Base-by-base conservation (phyloP, 2,797 vertebrate genomes). In the Xenops minutus region DNA sequence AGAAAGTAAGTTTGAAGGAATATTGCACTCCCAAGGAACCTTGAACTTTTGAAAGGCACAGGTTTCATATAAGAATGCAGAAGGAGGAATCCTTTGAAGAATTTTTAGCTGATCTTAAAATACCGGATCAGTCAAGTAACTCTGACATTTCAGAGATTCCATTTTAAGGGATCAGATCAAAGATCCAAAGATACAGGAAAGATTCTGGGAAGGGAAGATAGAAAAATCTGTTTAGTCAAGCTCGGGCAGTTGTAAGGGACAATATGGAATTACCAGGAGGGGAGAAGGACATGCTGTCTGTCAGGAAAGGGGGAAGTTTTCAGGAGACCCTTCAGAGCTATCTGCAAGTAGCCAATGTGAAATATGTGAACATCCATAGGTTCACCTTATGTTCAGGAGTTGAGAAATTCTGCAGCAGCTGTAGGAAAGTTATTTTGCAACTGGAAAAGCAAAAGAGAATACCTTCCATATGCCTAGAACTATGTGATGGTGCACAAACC, bases 21-120 rank as follows among this genome's bases (percentile, higher is more conserved):
- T 91, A 91, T 22, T 81, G 61, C 39, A 51, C 39, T 93, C 20
- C 1, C 54, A 92, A 92, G 69, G 69, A 95, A 89, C 51, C 39
- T 21, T 73, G 54, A 92, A 80, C 68, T 92, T 89, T 39, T 83
- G 78, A 85, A 93, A 93, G 83, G 72, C 52, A 83, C 7, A 9
- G 29, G 27, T 85, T 93, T 89, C 52, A 13, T 67, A 26, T 34
- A 39, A 64, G 64, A 80, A 91, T 74, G 75, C 63, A 76, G 62
- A 59, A 67, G 68, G 43, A 92, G 10, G 68, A 80, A 77, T 36
- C 52, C 54, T 95, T 93, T 96, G 95, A 95, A 95, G 72, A 92
- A 93, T 93, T 95, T 95, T 93, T 92, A 54, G 83, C 69, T 58
- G 54, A 48, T 91, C 82, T 95, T 77, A 88, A 89, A 93, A 95